A percentile compares a stretch with the other conserved stretches of the same genome.
Evolutionary conservation across 1,140 invertebrate genomes (phyloP).

Genomic region (Geopemphigus sp.): DNA sequence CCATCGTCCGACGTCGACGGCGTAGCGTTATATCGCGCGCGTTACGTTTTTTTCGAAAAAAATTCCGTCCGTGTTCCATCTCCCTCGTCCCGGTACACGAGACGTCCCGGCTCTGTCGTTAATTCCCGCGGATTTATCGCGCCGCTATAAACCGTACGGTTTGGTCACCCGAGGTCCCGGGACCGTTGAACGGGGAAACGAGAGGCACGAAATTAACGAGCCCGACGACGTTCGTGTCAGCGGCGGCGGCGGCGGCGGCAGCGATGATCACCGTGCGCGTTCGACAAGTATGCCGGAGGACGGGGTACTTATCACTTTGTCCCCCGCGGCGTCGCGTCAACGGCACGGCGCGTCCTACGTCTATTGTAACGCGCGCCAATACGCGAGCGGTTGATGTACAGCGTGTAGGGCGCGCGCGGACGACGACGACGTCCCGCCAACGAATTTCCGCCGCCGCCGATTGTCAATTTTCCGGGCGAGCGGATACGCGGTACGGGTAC

Average conservation of each 20-base stretch:
- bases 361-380: background rate
- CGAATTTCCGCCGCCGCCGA: slow-evolving; percentile 1
- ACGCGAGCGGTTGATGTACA: no score
- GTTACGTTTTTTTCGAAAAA: background rate
- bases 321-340: background rate
- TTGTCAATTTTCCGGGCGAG: background rate
- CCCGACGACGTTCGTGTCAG: slow-evolving; percentile 34
- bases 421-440: background rate
- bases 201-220: slow-evolving; percentile 44
- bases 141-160: no score
- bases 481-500: background rate
- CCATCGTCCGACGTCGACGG: no score
- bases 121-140: background rate
- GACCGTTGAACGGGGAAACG: no score
- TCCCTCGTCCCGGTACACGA: background rate
- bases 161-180: no score
- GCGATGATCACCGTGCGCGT: slow-evolving; percentile 5
- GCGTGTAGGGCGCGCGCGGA: no score
- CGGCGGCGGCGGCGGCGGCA: background rate
- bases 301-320: slow-evolving; percentile 19
- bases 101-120: background rate
- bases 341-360: background rate
- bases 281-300: slow-evolving; percentile 30
- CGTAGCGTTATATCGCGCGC: no score
- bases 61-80: background rate